Evolutionary conservation across 2,113 vertebrate species (phyloP).

Genomic region (Passer domesticus): DNA sequence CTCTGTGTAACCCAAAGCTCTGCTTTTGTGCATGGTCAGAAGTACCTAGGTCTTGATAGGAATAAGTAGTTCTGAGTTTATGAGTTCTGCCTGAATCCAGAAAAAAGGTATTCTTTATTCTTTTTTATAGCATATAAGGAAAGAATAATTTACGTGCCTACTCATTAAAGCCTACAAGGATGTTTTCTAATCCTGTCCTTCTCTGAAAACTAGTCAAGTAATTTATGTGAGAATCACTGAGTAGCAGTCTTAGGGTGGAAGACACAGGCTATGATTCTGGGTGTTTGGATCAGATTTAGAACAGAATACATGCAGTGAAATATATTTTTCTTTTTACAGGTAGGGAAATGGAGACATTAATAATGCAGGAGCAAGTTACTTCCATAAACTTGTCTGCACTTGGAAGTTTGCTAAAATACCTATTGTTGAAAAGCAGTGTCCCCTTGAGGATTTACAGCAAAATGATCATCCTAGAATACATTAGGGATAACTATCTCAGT

Average conservation of each 20-base stretch:
- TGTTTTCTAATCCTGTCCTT: background rate
- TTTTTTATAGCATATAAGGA: background rate
- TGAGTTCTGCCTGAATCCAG: background rate
- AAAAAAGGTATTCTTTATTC: background rate
- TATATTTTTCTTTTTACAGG: background rate
- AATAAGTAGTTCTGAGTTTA: background rate
- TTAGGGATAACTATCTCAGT: background rate
- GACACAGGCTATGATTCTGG: background rate
- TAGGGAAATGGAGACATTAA: background rate
- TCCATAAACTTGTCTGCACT: background rate
- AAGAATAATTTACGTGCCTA: background rate
- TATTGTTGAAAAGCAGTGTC: background rate
- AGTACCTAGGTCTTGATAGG: background rate
- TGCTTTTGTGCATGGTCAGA: background rate
- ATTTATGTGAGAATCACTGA: background rate
- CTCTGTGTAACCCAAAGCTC: background rate
- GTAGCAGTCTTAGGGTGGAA: background rate
- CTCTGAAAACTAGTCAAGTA: background rate
- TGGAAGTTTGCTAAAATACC: background rate
- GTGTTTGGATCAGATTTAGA: background rate
- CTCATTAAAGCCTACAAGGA: background rate
- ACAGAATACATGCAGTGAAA: background rate
- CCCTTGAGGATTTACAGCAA: constrained; percentile 22
- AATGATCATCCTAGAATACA: background rate
- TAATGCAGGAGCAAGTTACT: background rate